Evolutionary conservation across 1,140 invertebrate species (phyloP).

Genomic region (Hylyphantes graminicola): DNA sequence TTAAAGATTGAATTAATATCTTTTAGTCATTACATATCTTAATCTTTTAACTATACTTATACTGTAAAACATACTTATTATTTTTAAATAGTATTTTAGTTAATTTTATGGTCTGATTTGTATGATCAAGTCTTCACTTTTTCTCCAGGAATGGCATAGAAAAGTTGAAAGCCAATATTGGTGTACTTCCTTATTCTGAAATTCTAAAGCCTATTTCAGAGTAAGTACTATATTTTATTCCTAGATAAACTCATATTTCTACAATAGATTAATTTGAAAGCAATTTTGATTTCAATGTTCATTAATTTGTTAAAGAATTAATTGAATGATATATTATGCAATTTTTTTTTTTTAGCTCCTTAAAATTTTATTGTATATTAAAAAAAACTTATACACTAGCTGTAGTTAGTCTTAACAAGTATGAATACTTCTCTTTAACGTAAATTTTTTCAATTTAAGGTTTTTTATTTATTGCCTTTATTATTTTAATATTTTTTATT

Average conservation of each 20-base stretch:
- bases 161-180: slow-evolving; percentile 69
- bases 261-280: neutral
- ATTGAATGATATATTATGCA: no score
- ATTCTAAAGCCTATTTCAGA: slow-evolving; percentile 70
- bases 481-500: no score
- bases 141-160: slow-evolving; percentile 82
- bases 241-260: neutral
- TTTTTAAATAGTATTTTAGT: neutral
- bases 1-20: neutral
- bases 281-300: neutral
- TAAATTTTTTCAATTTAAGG: no score
- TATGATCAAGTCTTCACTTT: neutral
- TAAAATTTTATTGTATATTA: no score
- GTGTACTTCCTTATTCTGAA: slow-evolving; percentile 68
- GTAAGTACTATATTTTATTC: slow-evolving; percentile 65
- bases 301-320: no score
- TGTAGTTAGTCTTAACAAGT: no score
- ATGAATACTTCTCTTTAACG: no score
- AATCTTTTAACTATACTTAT: neutral
- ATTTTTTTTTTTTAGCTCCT: no score
- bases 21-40: neutral
- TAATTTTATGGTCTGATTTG: neutral
- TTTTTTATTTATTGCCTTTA: no score
- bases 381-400: no score
- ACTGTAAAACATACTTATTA: neutral